Evolutionary conservation across 2,888 invertebrate genomes (phyloP).

Genomic region (Hyppa rectilinea): DNA sequence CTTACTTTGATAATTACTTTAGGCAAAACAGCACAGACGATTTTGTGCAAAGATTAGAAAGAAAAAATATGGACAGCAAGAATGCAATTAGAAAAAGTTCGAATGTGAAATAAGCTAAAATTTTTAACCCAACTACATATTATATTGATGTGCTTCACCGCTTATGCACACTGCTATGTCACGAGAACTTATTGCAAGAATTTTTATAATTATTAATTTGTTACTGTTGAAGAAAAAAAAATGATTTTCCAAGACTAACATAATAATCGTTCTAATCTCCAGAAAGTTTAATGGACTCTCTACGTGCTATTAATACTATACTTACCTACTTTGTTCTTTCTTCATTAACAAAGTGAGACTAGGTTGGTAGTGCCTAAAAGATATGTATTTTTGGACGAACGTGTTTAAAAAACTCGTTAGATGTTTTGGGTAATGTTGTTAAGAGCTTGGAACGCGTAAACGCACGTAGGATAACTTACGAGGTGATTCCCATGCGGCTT

Average conservation of each 20-base stretch:
- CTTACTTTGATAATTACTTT: not conserved
- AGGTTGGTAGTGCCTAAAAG: conserved; percentile 55
- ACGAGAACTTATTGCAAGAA: not conserved
- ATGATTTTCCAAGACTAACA: not conserved
- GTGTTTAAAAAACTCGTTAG: conserved; percentile 54
- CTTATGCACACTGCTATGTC: not conserved
- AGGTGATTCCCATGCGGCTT: conserved; percentile 35
- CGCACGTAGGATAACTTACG: conserved; percentile 52
- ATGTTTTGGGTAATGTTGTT: conserved; percentile 57
- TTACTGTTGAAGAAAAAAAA: not conserved
- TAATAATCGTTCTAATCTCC: not conserved
- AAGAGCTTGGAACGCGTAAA: conserved; percentile 59
- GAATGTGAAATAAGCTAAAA: not conserved
- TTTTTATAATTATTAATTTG: not conserved
- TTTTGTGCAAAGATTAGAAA: not conserved
- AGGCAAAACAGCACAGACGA: not conserved
- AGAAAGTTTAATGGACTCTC: not conserved
- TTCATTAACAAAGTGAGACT: conserved; percentile 20
- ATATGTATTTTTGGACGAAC: conserved; percentile 61
- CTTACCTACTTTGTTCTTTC: not conserved
- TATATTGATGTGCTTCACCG: not conserved
- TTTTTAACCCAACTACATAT: not conserved
- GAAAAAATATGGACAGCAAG: too few relatives aligned
- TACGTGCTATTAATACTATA: not conserved
- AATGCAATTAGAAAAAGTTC: not conserved